Percentiles rank a stretch among this genome's conserved stretches.
Evolutionary conservation across 2,797 vertebrate genomes (phyloP).

Genomic region (Cephalopachus bancanus): DNA sequence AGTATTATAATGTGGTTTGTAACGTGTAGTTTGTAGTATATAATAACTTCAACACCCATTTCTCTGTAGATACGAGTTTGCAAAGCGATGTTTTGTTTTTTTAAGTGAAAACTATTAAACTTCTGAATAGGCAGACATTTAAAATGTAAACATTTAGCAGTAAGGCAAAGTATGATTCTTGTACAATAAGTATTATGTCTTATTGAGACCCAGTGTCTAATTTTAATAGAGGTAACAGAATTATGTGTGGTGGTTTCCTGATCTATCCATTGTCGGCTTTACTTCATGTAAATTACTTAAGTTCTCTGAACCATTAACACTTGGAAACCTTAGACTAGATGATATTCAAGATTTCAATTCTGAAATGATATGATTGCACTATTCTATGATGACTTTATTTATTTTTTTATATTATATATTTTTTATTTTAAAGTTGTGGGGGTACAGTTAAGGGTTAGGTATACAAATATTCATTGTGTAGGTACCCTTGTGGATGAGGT

Average conservation of each 20-base stretch:
- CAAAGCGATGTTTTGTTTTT: slow-evolving; percentile 71
- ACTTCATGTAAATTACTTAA: slow-evolving; percentile 50
- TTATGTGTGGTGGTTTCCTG: slow-evolving; percentile 50
- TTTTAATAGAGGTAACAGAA: slow-evolving; percentile 38
- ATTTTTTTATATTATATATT: too few relatives aligned
- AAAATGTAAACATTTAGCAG: slow-evolving; percentile 54
- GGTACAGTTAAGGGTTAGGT: too few relatives aligned
- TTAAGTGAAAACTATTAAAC: slow-evolving; percentile 59
- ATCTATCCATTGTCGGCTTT: slow-evolving; percentile 45
- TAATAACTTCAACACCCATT: slow-evolving; percentile 64
- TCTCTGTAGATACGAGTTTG: slow-evolving; percentile 63
- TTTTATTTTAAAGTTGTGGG: too few relatives aligned
- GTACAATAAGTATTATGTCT: neutral
- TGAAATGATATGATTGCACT: slow-evolving; percentile 44
- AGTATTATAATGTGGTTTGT: slow-evolving; percentile 79
- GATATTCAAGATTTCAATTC: slow-evolving; percentile 16
- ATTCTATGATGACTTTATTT: neutral
- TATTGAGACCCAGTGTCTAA: slow-evolving; percentile 19
- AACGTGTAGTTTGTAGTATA: slow-evolving; percentile 76
- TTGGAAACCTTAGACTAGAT: slow-evolving; percentile 34
- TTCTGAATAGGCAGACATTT: slow-evolving; percentile 69
- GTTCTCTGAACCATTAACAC: slow-evolving; percentile 32
- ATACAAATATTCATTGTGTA: too few relatives aligned
- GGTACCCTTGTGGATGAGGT: too few relatives aligned
- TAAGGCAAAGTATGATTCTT: slow-evolving; percentile 25